Conservation (phyloP, 2,113 vertebrate species). For the Suncus etruscus region DNA sequence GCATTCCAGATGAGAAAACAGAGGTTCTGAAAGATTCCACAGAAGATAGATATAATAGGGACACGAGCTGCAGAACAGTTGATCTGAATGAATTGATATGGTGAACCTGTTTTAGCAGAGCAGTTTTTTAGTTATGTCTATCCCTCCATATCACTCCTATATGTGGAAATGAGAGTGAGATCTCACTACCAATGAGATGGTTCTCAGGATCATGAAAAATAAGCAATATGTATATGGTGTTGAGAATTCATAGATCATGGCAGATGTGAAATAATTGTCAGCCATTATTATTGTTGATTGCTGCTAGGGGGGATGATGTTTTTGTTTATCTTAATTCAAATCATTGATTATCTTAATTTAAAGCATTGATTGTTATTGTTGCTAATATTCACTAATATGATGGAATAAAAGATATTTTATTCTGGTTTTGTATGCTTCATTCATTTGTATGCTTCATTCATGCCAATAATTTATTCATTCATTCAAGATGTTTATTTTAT, state of each 20-base stretch:
- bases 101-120: neutral
- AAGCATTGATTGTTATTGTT: neutral
- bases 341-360: neutral
- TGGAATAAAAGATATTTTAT: neutral
- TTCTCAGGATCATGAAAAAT: neutral
- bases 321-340: neutral
- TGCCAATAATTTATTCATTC: neutral
- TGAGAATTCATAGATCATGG: neutral
- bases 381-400: neutral
- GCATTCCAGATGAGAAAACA: conserved; percentile 14
- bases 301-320: neutral
- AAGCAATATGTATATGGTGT: neutral
- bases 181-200: neutral
- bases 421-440: too few species aligned
- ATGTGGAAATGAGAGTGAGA: neutral
- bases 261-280: neutral
- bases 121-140: neutral
- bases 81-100: too few species aligned
- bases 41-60: neutral
- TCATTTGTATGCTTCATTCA: neutral
- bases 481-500: neutral
- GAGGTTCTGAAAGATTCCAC: conserved; percentile 30
- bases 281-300: neutral
- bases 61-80: neutral
- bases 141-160: neutral